These are phyloP conservation scores for Alexandromys fortis DNA, from an alignment of 2,113 vertebrate species.

Conservation along the genomic window DNA sequence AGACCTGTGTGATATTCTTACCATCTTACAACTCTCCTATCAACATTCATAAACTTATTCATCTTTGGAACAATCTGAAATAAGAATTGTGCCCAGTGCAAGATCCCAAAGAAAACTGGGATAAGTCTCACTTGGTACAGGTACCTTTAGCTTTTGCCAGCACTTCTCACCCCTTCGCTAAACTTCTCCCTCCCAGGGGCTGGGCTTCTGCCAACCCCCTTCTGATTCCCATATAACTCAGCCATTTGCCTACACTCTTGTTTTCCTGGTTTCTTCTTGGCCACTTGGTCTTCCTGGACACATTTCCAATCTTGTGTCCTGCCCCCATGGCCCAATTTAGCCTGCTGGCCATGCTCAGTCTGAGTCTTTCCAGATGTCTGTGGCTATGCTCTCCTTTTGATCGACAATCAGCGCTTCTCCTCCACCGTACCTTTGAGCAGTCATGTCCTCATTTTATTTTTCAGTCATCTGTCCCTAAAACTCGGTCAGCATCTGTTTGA, in stretches of 20 bases:
- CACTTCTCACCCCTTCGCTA: background rate
- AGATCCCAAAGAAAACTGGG: background rate
- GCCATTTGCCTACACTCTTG: background rate
- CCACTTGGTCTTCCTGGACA: background rate
- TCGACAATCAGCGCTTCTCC: background rate
- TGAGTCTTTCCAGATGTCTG: background rate
- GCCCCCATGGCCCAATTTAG: background rate
- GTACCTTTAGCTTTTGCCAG: background rate
- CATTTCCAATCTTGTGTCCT: background rate
- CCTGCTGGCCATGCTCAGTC: background rate
- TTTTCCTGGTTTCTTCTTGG: background rate
- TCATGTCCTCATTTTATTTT: background rate
- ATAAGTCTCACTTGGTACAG: background rate
- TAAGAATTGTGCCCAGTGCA: background rate
- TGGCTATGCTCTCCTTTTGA: background rate
- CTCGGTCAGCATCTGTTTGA: background rate
- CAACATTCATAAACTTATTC: background rate
- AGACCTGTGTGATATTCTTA: background rate
- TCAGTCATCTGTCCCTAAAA: background rate
- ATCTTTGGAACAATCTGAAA: background rate
- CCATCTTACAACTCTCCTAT: background rate
- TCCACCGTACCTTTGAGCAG: background rate
- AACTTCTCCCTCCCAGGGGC: background rate
- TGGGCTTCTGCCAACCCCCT: background rate
- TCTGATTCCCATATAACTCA: background rate